phyloP scores from a whole-genome alignment of 2,797 vertebrate genomes.

The Ctenochaetus hawaiiensis region DNA sequence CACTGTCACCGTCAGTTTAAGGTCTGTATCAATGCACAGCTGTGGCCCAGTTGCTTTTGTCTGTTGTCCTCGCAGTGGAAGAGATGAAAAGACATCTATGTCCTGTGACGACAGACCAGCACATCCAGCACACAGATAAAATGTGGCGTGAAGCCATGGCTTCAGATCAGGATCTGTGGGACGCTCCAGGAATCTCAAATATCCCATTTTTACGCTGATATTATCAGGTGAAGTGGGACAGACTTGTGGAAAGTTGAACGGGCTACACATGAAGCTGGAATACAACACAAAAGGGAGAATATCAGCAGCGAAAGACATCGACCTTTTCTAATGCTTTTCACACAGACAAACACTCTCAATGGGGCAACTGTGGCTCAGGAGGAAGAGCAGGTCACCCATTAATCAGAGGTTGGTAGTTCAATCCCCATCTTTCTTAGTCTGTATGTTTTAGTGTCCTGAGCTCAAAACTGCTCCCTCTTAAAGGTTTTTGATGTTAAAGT shows the following conservation, averaged over 20 bases:
- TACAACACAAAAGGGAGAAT: slow-evolving; percentile 17
- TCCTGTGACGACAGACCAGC: slow-evolving; percentile 25
- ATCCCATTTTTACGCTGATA: slow-evolving; percentile 32
- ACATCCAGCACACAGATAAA: slow-evolving; percentile 19
- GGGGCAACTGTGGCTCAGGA: background rate
- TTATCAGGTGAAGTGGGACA: slow-evolving; percentile 36
- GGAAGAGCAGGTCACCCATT: no score
- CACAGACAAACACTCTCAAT: slow-evolving; percentile 15
- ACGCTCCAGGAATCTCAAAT: slow-evolving; percentile 36
- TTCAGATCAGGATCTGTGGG: slow-evolving; percentile 18
- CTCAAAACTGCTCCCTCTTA: background rate
- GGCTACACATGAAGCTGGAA: slow-evolving; percentile 4
- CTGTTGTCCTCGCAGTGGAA: slow-evolving; percentile 10
- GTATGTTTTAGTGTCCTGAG: no score
- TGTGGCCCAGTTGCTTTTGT: slow-evolving; percentile 9
- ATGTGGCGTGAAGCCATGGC: slow-evolving; percentile 1
- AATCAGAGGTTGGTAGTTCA: no score
- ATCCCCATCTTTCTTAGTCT: no score
- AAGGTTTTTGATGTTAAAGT: background rate
- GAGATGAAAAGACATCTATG: slow-evolving; percentile 16
- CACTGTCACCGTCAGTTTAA: slow-evolving; percentile 7
- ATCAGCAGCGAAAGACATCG: slow-evolving; percentile 21
- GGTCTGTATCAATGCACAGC: slow-evolving; percentile 5
- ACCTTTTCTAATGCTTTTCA: slow-evolving; percentile 17
- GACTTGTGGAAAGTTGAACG: slow-evolving; percentile 18